Base-by-base conservation (phyloP, 2,113 vertebrate species). In the Coptodon rendalli region DNA sequence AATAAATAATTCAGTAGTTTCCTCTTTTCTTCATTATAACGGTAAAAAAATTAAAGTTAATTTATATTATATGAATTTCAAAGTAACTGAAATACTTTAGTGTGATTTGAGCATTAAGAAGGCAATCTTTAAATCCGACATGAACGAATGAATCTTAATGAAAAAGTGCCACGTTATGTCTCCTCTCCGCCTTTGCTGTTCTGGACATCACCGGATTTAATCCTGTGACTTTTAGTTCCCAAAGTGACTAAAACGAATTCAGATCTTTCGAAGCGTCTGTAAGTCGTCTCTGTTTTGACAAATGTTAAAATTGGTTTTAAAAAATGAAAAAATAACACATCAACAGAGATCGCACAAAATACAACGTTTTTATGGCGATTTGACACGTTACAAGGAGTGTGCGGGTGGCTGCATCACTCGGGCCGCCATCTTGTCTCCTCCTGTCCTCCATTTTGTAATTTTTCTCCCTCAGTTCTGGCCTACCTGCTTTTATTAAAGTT, bases 371-470 rank as follows among this genome's bases (percentile, higher is more conserved):
- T 27, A 13, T 16, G 9, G 61, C 36, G 2, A 53, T 86, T 82
- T 82, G 57, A 53, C 54, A 86, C 57, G 17, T 83, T 78, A 19
- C 54, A 6, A 66, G 40, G 81, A 54, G 57, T 78, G 83, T 88
- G 85, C 68, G 61, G 81, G 59, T 84, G 86, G 82, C 79, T 92
- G 84, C 85, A 86, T 93, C 88, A 85, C 83, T 89, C 80, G 6
- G 82, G 90, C 94, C 88, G 89, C 96, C 96, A 97, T 97, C 94
- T 96, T 96, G 94, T 96, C 90, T 96, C 85, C 84, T 90, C 87
- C 83, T 86, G 82, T 95, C 96, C 96, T 96, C 96, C 96, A 97
- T 97, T 97, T 97, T 97, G 96, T 96, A 94, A 91, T 92, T 85
- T 87, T 53, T 53, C 73, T 85, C 34, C 12, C 83, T 87, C 50